Percentiles rank a stretch among this genome's conserved stretches.
Evolutionary conservation across 2,797 vertebrate genomes (phyloP).

Genomic region (Arctocebus calabarensis): DNA sequence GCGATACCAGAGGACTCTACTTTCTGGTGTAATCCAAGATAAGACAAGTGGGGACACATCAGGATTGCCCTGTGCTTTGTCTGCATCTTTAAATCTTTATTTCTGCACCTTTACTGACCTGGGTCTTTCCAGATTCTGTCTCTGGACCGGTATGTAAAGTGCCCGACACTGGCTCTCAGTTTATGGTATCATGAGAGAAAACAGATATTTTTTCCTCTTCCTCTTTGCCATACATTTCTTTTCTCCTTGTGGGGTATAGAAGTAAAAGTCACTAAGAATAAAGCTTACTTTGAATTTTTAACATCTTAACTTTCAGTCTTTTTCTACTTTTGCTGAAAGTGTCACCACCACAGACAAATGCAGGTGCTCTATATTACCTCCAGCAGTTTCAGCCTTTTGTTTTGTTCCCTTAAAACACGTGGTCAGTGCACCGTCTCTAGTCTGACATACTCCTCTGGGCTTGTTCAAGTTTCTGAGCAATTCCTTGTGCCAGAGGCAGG

Average conservation of each 20-base stretch:
- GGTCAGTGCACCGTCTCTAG: neutral
- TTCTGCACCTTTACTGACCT: neutral
- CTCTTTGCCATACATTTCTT: neutral
- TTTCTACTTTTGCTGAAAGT: neutral
- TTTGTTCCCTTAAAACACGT: neutral
- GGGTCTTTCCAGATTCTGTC: neutral
- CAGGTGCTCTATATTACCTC: neutral
- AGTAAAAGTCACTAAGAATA: neutral
- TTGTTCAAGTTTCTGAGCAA: neutral
- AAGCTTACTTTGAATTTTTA: neutral
- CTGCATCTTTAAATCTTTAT: fast-evolving
- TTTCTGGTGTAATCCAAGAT: neutral
- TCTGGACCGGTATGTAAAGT: fast-evolving
- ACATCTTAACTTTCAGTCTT: neutral
- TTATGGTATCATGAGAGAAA: neutral
- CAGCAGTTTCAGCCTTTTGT: too few species aligned
- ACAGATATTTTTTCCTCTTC: neutral
- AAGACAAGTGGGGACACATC: fast-evolving
- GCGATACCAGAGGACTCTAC: neutral
- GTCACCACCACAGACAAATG: neutral
- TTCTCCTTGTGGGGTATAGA: neutral
- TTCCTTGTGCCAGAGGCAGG: fast-evolving
- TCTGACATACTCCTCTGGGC: fast-evolving
- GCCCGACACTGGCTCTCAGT: fast-evolving
- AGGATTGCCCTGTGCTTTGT: fast-evolving